Evolutionary conservation across 2,888 invertebrate species (phyloP).

Genomic region (Volucella bombylans): DNA sequence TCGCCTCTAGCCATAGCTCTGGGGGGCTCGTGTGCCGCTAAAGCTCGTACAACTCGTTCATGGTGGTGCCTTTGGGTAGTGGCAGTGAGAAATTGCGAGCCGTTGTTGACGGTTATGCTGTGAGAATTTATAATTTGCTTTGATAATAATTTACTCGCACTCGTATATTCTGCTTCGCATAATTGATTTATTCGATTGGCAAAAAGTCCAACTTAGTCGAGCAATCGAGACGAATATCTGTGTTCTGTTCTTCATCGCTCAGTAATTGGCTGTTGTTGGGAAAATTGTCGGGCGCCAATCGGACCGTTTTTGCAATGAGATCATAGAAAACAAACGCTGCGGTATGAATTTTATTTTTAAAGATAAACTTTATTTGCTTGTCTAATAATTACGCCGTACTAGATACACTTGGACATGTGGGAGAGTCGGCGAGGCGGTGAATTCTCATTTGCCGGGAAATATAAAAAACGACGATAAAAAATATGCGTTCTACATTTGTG

Average conservation of each 20-base stretch:
- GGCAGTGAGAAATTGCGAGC: slow-evolving; percentile 30
- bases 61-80: too few species aligned
- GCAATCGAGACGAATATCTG: slow-evolving; percentile 27
- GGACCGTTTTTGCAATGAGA: slow-evolving; percentile 34
- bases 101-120: slow-evolving; percentile 34
- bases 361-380: slow-evolving; percentile 11
- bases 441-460: too few species aligned
- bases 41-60: slow-evolving; percentile 46
- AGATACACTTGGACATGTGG: background rate
- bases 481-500: too few species aligned
- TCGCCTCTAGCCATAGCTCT: background rate
- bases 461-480: too few species aligned
- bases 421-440: too few species aligned
- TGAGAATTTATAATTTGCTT: slow-evolving; percentile 35
- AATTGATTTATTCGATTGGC: slow-evolving; percentile 44
- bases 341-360: slow-evolving; percentile 12
- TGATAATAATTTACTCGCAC: slow-evolving; percentile 29
- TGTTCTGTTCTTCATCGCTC: slow-evolving; percentile 26
- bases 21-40: slow-evolving; percentile 25
- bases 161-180: background rate
- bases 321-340: slow-evolving; percentile 23
- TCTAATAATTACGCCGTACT: background rate
- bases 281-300: slow-evolving; percentile 1
- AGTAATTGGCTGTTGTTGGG: slow-evolving; percentile 5
- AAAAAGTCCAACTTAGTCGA: background rate